Evolutionary conservation across 1,140 invertebrate genomes (phyloP).

Genomic region (Orussus abietinus): DNA sequence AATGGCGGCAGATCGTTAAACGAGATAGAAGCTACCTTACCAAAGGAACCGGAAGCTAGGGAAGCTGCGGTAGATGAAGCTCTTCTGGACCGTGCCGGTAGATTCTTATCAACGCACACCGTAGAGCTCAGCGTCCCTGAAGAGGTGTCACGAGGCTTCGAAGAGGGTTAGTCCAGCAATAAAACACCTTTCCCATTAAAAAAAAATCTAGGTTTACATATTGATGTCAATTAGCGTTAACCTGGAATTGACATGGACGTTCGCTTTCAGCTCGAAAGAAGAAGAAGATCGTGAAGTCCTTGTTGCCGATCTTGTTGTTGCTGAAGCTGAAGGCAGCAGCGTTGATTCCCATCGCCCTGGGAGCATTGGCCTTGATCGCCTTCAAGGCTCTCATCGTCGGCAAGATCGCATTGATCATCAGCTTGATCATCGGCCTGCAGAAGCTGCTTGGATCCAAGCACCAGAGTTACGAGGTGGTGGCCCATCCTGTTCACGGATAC

Average conservation of each 20-base stretch:
- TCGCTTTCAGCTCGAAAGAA: constrained; percentile 58
- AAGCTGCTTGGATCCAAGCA: constrained; percentile 70
- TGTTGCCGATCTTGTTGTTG: constrained; percentile 68
- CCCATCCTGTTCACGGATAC: constrained; percentile 41
- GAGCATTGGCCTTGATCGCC: constrained; percentile 72
- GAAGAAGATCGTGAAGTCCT: constrained; percentile 59
- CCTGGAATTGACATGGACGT: too few species aligned
- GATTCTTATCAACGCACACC: constrained; percentile 74
- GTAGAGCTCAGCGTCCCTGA: constrained; percentile 74
- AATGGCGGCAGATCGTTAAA: constrained; percentile 54
- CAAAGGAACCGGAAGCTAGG: constrained; percentile 65
- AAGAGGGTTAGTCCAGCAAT: constrained; percentile 55
- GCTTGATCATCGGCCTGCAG: constrained; percentile 72
- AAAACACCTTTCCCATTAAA: too few species aligned
- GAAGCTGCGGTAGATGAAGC: constrained; percentile 75
- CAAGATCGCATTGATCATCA: constrained; percentile 74
- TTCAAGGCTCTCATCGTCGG: constrained; percentile 78
- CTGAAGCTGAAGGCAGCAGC: constrained; percentile 75
- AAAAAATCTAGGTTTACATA: too few species aligned
- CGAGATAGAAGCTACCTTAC: constrained; percentile 56
- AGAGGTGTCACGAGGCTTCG: constrained; percentile 57
- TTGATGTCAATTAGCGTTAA: too few species aligned
- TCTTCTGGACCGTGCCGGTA: constrained; percentile 67
- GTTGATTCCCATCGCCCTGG: constrained; percentile 71
- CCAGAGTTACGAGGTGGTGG: constrained; percentile 63